These are phyloP conservation scores for human (Homo sapiens) DNA, from an alignment of 2,113 vertebrate species.

Conservation along the genomic window GRCh38 chr16:10868501-10869000, in stretches of 20 bases:
- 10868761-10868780: constrained; percentile 59
- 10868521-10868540: not conserved
- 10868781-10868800: constrained; percentile 56
- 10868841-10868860: not conserved
- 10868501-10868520: not conserved
- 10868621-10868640: not conserved
- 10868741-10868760: constrained; percentile 62
- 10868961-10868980: not conserved
- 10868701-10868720: not conserved
- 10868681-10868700: fast-evolving
- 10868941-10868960: fast-evolving
- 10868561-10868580: not conserved
- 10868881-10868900: not conserved
- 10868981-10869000: fast-evolving
- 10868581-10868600: not conserved
- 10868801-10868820: constrained; percentile 50
- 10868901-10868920: not conserved
- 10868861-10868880: not conserved
- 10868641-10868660: not conserved
- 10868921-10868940: not conserved
- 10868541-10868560: too few relatives aligned
- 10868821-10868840: constrained; percentile 69
- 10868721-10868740: not conserved
- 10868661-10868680: not conserved
- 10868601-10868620: too few relatives aligned